Conservation (phyloP, 2,113 vertebrate species). For the Butastur rufipennis region DNA sequence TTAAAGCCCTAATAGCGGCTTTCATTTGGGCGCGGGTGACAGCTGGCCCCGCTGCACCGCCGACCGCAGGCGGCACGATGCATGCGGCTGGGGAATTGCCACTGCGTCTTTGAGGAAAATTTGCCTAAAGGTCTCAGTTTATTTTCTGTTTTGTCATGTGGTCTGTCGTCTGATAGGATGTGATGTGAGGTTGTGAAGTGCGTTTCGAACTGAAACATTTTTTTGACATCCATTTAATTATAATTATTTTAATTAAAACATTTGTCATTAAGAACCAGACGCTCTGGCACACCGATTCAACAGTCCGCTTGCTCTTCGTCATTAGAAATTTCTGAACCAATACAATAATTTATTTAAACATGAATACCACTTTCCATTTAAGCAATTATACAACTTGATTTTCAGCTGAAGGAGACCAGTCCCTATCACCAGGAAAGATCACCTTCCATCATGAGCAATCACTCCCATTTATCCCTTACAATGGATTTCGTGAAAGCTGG, state of each 20-base stretch:
- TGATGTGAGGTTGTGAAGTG: conserved; percentile 20
- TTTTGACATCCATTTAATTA: conserved; percentile 67
- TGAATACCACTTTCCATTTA: background rate
- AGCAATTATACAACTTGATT: background rate
- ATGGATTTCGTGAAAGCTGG: background rate
- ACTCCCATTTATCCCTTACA: background rate
- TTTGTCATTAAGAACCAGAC: conserved; percentile 2
- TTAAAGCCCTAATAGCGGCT: background rate
- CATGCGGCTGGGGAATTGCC: background rate
- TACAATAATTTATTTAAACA: background rate
- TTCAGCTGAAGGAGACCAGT: background rate
- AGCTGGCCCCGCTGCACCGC: background rate
- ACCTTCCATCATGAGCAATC: background rate
- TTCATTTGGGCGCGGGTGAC: background rate
- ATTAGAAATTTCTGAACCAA: background rate
- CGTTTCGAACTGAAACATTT: conserved; percentile 15
- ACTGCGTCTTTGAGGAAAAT: background rate
- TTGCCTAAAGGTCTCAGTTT: background rate
- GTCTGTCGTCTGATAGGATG: conserved; percentile 11
- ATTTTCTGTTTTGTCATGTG: conserved; percentile 9
- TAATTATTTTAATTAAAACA: conserved; percentile 64
- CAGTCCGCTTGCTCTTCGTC: background rate
- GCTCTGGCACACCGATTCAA: background rate
- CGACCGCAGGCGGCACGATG: accelerated
- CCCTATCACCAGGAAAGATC: background rate